A percentile compares a stretch with the other conserved stretches of the same genome.
Evolutionary conservation across 2,888 invertebrate genomes (phyloP).

Genomic region (Chloroclysta siterata): DNA sequence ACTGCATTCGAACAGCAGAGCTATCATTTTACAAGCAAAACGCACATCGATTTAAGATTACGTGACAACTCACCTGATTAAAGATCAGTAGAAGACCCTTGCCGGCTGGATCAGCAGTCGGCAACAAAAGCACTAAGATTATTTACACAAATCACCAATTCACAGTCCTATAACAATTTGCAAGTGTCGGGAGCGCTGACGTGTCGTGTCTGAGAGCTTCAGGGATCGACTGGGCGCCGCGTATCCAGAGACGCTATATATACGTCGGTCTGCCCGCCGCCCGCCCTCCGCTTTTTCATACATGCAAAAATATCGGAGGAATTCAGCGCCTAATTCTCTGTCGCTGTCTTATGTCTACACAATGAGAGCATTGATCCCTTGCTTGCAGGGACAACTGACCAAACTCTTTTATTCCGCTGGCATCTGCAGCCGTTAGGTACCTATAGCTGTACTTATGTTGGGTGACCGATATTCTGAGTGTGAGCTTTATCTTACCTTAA

Average conservation of each 20-base stretch:
- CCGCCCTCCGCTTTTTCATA: conserved; percentile 72
- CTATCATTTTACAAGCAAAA: conserved; percentile 13
- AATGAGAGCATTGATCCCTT: conserved; percentile 82
- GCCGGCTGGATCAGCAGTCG: conserved; percentile 36
- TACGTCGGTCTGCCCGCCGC: conserved; percentile 64
- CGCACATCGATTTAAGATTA: conserved; percentile 20
- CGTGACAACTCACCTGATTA: conserved; percentile 47
- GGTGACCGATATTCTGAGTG: conserved; percentile 54
- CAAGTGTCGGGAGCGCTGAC: conserved; percentile 46
- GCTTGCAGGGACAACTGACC: conserved; percentile 70
- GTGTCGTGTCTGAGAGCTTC: conserved; percentile 55
- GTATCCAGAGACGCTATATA: conserved; percentile 70
- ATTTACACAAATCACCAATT: conserved; percentile 60
- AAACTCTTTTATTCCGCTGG: conserved; percentile 60
- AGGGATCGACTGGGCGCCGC: conserved; percentile 76
- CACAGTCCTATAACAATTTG: conserved; percentile 53
- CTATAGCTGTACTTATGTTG: conserved; percentile 37
- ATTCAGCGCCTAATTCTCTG: conserved; percentile 81
- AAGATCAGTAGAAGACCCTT: conserved; percentile 28
- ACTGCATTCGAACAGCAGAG: conserved; percentile 16
- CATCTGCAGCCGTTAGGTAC: conserved; percentile 24
- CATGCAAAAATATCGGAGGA: conserved; percentile 81
- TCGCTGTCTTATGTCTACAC: conserved; percentile 76
- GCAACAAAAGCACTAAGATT: conserved; percentile 49
- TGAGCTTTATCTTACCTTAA: conserved; percentile 48